Evolutionary conservation across 2,113 vertebrate species (phyloP).

Genomic region (Sylvia atricapilla): DNA sequence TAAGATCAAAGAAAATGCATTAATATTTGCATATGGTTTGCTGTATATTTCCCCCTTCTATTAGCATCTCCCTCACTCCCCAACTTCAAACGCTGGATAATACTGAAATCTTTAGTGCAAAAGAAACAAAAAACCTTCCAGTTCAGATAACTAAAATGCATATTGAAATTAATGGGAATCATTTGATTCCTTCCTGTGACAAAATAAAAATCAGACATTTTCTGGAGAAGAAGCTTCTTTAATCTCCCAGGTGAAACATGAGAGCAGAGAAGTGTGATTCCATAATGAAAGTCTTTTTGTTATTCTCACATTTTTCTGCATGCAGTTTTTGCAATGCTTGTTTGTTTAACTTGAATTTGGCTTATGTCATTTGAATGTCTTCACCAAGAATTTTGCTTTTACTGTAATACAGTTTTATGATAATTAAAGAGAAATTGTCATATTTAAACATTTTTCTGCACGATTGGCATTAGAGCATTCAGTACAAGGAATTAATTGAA

Average conservation of each 20-base stretch:
- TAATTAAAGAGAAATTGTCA: constrained; percentile 41
- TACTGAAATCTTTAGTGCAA: constrained; percentile 25
- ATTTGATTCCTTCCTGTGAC: constrained; percentile 26
- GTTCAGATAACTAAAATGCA: constrained; percentile 28
- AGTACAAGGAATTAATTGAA: constrained; percentile 41
- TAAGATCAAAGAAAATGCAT: constrained; percentile 61
- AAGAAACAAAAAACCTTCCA: constrained; percentile 32
- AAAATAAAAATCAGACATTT: constrained; percentile 48
- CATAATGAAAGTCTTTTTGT: neutral
- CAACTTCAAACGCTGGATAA: constrained; percentile 35
- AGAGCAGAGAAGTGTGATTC: neutral
- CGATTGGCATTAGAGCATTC: constrained; percentile 36
- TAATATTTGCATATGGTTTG: constrained; percentile 49
- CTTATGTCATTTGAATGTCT: constrained; percentile 28
- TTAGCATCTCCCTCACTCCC: constrained; percentile 12
- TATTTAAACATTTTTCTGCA: constrained; percentile 5
- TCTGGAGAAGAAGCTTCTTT: neutral
- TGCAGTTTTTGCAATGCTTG: neutral
- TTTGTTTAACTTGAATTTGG: constrained; percentile 11
- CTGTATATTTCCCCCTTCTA: neutral
- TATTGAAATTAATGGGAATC: constrained; percentile 41
- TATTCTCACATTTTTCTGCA: constrained; percentile 36
- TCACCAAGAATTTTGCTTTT: constrained; percentile 28
- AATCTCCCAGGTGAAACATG: constrained; percentile 9
- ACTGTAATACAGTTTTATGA: constrained; percentile 1